These are phyloP conservation scores for Exaiptasia diaphana DNA, from an alignment of 64 coral and sea anemone genomes.

Conservation along the genomic window DNA sequence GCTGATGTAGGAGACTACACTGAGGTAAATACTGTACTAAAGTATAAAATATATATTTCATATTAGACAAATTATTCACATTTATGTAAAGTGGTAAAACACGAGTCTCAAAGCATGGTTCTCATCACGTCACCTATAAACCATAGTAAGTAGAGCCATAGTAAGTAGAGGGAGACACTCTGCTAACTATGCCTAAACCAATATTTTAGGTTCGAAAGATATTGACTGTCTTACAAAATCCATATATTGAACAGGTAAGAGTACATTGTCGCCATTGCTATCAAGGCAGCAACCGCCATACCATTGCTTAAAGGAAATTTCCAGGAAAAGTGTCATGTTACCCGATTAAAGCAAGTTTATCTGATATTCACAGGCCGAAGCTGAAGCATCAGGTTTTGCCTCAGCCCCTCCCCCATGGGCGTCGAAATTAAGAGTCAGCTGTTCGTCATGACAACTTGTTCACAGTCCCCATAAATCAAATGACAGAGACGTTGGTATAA, in stretches of 20 bases:
- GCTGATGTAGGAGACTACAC: constrained; percentile 69
- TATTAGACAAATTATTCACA: neutral
- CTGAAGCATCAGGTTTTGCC: constrained; percentile 73
- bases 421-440: constrained; percentile 77
- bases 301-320: neutral
- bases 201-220: constrained; percentile 57
- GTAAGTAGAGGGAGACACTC: neutral
- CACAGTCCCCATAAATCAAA: neutral
- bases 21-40: constrained; percentile 67
- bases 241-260: constrained; percentile 68
- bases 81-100: no score
- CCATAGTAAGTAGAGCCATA: neutral
- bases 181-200: neutral
- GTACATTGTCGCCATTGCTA: neutral
- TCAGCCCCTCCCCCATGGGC: constrained; percentile 77
- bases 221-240: constrained; percentile 45
- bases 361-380: constrained; percentile 21
- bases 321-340: neutral
- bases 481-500: neutral
- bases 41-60: neutral
- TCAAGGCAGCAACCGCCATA: neutral
- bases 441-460: constrained; percentile 45
- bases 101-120: neutral
- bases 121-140: neutral
- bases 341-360: neutral